phyloP scores from a whole-genome alignment of 2,888 invertebrate genomes.

The Acanthosepion pharaonis region DNA sequence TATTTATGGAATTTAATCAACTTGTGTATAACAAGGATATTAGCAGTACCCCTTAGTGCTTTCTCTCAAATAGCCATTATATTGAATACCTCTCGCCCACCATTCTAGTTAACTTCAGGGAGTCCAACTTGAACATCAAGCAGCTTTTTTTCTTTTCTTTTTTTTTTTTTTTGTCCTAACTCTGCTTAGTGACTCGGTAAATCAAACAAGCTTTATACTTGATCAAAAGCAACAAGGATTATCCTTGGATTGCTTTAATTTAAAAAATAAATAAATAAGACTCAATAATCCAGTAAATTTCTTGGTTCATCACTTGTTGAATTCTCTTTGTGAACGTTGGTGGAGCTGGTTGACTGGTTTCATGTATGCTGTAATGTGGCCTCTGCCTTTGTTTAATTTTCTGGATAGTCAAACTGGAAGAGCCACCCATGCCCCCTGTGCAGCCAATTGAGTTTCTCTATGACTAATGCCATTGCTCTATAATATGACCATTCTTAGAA shows the following conservation, averaged over 20 bases:
- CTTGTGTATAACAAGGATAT: not conserved
- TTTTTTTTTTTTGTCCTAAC: not conserved
- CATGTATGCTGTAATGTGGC: not conserved
- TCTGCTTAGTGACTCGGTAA: not conserved
- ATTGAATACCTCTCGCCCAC: not conserved
- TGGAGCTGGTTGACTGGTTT: not conserved
- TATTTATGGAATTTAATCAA: constrained; percentile 4
- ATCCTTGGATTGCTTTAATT: not conserved
- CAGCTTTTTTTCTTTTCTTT: not conserved
- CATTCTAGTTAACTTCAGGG: not conserved
- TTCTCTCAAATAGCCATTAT: not conserved
- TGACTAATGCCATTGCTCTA: not conserved
- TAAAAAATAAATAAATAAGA: not conserved
- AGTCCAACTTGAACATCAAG: not conserved
- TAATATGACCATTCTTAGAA: not conserved
- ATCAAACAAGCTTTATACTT: not conserved
- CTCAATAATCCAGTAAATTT: not conserved
- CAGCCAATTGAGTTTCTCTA: not conserved
- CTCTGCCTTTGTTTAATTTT: not conserved
- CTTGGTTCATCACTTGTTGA: not conserved
- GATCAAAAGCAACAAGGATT: not conserved
- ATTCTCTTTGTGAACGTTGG: not conserved
- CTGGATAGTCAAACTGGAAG: too few species aligned
- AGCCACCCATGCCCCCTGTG: not conserved
- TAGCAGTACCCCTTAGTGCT: not conserved